phyloP scores from a whole-genome alignment of 2,888 invertebrate genomes.

The Meliscaeva auricollis region DNA sequence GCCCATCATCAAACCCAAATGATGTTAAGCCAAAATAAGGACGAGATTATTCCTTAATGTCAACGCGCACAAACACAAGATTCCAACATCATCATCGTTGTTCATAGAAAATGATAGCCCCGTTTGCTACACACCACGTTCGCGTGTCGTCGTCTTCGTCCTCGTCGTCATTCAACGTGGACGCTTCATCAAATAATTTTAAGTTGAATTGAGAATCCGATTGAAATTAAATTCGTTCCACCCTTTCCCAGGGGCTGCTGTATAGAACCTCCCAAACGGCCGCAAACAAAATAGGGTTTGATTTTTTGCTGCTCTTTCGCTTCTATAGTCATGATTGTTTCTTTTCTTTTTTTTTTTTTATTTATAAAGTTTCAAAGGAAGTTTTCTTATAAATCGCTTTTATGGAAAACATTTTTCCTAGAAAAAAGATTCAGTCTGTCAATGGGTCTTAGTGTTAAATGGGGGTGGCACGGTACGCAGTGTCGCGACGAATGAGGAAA shows the following conservation, averaged over 20 bases:
- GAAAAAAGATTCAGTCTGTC: conserved; percentile 51
- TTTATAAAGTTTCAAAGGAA: conserved; percentile 33
- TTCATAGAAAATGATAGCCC: conserved; percentile 5
- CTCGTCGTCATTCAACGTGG: conserved; percentile 16
- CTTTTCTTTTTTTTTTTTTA: conserved; percentile 27
- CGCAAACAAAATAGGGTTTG: conserved; percentile 48
- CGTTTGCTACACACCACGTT: neutral
- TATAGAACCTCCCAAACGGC: neutral
- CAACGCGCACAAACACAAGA: conserved; percentile 57
- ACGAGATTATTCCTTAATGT: conserved; percentile 66
- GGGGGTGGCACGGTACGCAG: neutral
- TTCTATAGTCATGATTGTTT: neutral
- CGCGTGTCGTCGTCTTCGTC: too few relatives aligned
- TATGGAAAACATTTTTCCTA: conserved; percentile 49
- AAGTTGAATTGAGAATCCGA: conserved; percentile 65
- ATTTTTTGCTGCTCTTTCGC: conserved; percentile 30
- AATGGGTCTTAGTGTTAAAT: neutral
- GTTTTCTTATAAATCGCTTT: conserved; percentile 56
- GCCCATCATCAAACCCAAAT: conserved; percentile 27
- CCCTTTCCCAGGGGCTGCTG: conserved; percentile 10
- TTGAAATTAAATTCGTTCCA: conserved; percentile 70
- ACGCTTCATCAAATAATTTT: conserved; percentile 55
- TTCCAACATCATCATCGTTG: conserved; percentile 34
- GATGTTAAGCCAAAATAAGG: conserved; percentile 61
- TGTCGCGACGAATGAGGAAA: neutral